phyloP scores from a whole-genome alignment of 2,113 vertebrate genomes.

The Crypturellus undulatus region DNA sequence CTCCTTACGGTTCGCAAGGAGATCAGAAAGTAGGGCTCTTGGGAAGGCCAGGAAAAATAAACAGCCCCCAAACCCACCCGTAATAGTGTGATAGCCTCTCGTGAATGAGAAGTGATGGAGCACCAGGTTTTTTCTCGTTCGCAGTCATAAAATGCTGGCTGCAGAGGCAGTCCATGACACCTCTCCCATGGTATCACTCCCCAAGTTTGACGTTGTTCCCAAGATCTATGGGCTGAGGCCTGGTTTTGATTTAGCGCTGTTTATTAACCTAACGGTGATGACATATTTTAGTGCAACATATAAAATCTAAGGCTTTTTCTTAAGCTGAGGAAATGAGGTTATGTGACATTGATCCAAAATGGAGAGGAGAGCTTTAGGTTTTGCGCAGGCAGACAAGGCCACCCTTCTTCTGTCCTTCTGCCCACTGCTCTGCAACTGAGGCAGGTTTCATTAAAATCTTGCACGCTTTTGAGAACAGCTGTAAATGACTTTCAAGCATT shows the following conservation, averaged over 20 bases:
- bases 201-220: slow-evolving; percentile 29
- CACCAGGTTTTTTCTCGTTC: slow-evolving; percentile 71
- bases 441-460: slow-evolving; percentile 17
- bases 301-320: slow-evolving; percentile 75
- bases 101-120: slow-evolving; percentile 61
- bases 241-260: slow-evolving; percentile 72
- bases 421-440: slow-evolving; percentile 48
- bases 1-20: slow-evolving; percentile 19
- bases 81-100: slow-evolving; percentile 52
- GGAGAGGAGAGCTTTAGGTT: slow-evolving; percentile 69
- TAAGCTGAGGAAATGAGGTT: slow-evolving; percentile 79
- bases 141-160: slow-evolving; percentile 47
- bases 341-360: slow-evolving; percentile 77
- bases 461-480: not conserved
- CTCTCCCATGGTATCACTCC: slow-evolving; percentile 46
- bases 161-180: slow-evolving; percentile 49
- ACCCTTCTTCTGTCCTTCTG: slow-evolving; percentile 24
- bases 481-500: slow-evolving; percentile 38
- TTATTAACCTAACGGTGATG: slow-evolving; percentile 69
- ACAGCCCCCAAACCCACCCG: slow-evolving; percentile 49
- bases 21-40: slow-evolving; percentile 23
- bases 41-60: slow-evolving; percentile 51
- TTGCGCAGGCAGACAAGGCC: slow-evolving; percentile 43
- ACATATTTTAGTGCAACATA: slow-evolving; percentile 77
- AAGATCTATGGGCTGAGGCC: slow-evolving; percentile 65